Evolutionary conservation across 2,113 vertebrate genomes (phyloP), one percentile per base, ranked within the genome.

Genomic region (Myrmecophaga tridactyla): DNA sequence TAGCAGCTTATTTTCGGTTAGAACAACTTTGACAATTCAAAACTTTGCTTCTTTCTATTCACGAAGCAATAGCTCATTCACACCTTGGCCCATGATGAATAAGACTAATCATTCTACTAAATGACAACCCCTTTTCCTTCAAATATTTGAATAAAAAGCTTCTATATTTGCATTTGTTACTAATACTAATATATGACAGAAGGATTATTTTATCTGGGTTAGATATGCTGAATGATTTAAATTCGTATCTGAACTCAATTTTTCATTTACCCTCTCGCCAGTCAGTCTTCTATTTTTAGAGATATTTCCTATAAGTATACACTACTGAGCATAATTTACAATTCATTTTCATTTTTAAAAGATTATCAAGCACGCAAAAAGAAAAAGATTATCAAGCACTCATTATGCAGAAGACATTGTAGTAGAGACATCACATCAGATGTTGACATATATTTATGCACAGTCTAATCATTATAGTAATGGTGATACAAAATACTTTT

Each of bases 91-190:
- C 39, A 94, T 39, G 36, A 84, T 89, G 34, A 89, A 53, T 83
- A 94, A 88, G 48, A 70, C 6, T n/a, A 82, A 77, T 67, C 14
- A 53, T 87, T 88, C 43, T 70, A 90, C 36, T 43, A 92, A 96
- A 81, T 60, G 18, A 58, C 56, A 95, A 92, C 18, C 11, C 9
- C n/a, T 6, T 51, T 93, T 86, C 13, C 27, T 92, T 88, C 36
- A 86, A 93, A 83, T 86, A 89, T 82, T 94, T 96, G n/a, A 92
- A 91, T 75, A 82, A 60, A 39, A 60, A 92, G 34, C 70, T 81
- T 10, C 31, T 51, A 58, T n/a, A n/a, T n/a, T n/a, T n/a, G n/a
- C n/a, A n/a, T n/a, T n/a, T n/a, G n/a, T n/a, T n/a, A n/a, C n/a
- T n/a, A n/a, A n/a, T n/a, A n/a, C n/a, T n/a, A n/a, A n/a, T n/a